Conservation (phyloP, 2,113 vertebrate species). For the Carettochelys insculpta region DNA sequence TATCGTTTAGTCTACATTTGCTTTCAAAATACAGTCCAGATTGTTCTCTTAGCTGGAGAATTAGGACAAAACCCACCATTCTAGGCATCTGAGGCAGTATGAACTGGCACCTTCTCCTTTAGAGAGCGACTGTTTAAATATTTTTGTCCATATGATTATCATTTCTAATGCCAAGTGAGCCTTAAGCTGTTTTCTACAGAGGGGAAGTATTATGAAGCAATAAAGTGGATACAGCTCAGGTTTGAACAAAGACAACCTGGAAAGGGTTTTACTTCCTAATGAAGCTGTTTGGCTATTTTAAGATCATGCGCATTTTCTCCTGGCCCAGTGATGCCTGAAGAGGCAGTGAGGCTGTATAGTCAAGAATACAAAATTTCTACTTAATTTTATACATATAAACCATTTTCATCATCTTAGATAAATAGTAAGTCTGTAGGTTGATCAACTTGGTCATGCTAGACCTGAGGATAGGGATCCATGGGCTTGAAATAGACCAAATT, state of each 20-base stretch:
- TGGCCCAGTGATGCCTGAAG: accelerated
- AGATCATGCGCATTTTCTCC: not conserved
- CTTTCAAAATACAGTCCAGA: too few species aligned
- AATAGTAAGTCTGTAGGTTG: not conserved
- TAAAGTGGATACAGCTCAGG: not conserved
- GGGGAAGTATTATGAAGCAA: not conserved
- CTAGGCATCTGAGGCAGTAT: not conserved
- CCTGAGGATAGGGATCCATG: not conserved
- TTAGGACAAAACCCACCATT: not conserved
- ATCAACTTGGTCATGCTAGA: not conserved
- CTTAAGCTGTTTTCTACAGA: not conserved
- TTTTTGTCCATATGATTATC: not conserved
- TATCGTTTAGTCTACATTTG: not conserved
- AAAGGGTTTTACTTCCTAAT: not conserved
- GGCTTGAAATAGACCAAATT: not conserved
- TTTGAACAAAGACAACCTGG: not conserved
- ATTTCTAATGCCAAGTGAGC: not conserved
- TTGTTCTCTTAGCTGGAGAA: not conserved
- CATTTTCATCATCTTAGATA: not conserved
- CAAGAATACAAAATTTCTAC: not conserved
- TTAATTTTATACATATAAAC: slow-evolving; percentile 29
- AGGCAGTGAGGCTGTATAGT: not conserved
- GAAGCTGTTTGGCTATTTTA: not conserved
- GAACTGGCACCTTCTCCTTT: not conserved
- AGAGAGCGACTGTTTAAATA: not conserved